Base-by-base conservation (phyloP, 2,113 vertebrate species). In the Nettapus auritus region DNA sequence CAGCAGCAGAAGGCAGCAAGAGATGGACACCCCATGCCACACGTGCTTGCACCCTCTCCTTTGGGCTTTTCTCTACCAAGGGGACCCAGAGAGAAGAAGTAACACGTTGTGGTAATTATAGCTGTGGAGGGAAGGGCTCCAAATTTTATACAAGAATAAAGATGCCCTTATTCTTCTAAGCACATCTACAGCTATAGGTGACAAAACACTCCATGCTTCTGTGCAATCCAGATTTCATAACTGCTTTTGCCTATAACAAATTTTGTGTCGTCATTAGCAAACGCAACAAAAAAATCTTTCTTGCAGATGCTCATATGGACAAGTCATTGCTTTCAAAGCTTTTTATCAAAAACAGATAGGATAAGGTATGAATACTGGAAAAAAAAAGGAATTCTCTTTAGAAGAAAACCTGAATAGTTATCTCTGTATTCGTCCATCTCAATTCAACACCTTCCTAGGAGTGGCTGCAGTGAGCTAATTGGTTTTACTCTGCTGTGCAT, bases 321-420 rank as follows among this genome's bases (percentile, higher is more conserved):
- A 77, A 59, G 44, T 33, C 55, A 29, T 56, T 46, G 34, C 34
- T 85, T 79, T 79, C 31, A 25, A 50, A 82, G 57, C 44, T 80
- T 86, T 81, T 90, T 40, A 80, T 75, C 57, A 85, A 93, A 92
- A 69, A 3, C 36, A 42, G 36, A 11, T 36, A 62, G 50, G 12
- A 83, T 36, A 52, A 79, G 36, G 6, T 4, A 71, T 53, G 62
- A 79, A 62, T 9, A 2, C 1, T 55, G n/a, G 70, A 11, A 13
- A 42, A 13, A 42, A 74, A 91, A 82, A 33, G 18, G 87, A 70
- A n/a, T 90, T 71, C 55, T 46, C 71, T 69, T 84, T 93, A 90
- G 83, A 69, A 89, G 78, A 56, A 69, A 89, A 33, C 62, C 86
- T 89, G 88, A 92, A 90, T 93, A 89, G 92, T 97, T 94, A 77